Evolutionary conservation across 1,140 invertebrate genomes (phyloP).

Genomic region (Ceratina australensis): DNA sequence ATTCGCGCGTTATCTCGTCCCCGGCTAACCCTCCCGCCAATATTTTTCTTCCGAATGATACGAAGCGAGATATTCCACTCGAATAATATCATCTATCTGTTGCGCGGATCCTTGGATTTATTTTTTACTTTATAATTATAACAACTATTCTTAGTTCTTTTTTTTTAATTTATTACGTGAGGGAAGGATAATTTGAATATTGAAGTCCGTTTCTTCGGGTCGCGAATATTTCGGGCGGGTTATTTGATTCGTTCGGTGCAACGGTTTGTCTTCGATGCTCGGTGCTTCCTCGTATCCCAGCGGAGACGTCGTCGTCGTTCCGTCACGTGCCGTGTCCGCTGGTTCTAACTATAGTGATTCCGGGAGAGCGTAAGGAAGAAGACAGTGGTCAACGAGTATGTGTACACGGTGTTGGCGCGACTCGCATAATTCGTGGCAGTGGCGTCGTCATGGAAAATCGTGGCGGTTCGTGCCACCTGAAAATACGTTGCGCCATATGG

Average conservation of each 20-base stretch:
- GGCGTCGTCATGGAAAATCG: constrained; percentile 9
- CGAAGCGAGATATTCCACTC: no score
- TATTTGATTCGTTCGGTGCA: background rate
- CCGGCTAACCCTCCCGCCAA: no score
- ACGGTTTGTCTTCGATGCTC: constrained; percentile 20
- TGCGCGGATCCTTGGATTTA: no score
- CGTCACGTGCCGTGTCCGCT: constrained; percentile 34
- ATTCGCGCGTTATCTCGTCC: no score
- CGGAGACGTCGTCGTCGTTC: constrained; percentile 19
- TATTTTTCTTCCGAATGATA: no score
- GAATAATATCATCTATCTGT: no score
- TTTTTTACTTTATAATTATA: no score
- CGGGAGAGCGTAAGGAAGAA: background rate
- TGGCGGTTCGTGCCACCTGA: constrained; percentile 50
- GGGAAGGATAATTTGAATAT: background rate
- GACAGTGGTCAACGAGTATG: background rate
- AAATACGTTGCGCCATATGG: constrained; percentile 63
- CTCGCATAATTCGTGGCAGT: constrained; percentile 41
- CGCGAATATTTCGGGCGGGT: background rate
- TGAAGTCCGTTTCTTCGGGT: no score
- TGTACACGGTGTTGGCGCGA: constrained; percentile 25
- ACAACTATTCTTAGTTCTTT: no score
- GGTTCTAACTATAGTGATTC: constrained; percentile 55
- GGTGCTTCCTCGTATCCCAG: constrained; percentile 8
- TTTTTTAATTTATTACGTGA: no score